Percentiles rank a stretch among this genome's conserved stretches.
phyloP scores from a whole-genome alignment of 2,797 vertebrate species.

The Myotis findleyi region DNA sequence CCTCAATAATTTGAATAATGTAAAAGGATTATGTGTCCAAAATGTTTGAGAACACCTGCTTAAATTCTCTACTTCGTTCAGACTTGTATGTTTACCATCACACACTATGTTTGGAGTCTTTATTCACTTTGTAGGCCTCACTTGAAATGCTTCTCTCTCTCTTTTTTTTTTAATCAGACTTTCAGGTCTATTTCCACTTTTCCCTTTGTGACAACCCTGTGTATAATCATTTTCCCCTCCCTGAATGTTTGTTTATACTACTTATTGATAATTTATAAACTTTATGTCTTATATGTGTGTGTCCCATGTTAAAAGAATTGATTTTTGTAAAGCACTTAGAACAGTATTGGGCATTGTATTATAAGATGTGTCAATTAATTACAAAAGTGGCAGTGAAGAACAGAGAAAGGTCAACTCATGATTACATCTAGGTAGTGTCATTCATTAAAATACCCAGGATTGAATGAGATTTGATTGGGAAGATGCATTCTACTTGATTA shows the following conservation, averaged over 20 bases:
- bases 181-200: background rate
- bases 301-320: background rate
- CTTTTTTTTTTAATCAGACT: background rate
- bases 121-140: background rate
- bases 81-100: background rate
- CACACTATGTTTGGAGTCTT: background rate
- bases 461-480: constrained; percentile 28
- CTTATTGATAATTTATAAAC: constrained; percentile 30
- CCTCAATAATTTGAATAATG: constrained; percentile 15
- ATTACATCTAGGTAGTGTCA: background rate
- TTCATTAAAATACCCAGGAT: constrained; percentile 22
- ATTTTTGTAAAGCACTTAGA: constrained; percentile 2
- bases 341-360: background rate
- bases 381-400: background rate
- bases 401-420: background rate
- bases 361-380: constrained; percentile 5
- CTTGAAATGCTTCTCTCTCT: constrained; percentile 5
- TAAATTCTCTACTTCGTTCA: background rate
- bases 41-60: background rate
- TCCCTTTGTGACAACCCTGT: background rate
- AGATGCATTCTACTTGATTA: constrained; percentile 10
- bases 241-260: background rate
- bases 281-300: background rate
- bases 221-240: background rate
- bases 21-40: background rate